Evolutionary conservation across 2,888 invertebrate species (phyloP).

Genomic region (Embidobia sp.): DNA sequence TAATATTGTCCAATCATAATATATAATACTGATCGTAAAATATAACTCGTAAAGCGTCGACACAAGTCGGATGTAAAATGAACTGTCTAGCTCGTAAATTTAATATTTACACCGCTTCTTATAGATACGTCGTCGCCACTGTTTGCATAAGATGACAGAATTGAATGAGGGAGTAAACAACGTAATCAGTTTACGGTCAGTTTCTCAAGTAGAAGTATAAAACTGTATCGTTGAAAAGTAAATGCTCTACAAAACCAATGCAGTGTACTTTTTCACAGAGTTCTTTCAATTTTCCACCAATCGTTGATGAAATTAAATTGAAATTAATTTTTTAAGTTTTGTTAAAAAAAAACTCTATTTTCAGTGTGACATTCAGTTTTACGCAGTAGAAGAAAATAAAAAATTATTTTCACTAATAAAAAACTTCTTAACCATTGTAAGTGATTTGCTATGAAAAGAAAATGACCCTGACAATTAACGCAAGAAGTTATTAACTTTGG

Average conservation of each 20-base stretch:
- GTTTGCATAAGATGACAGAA: slow-evolving; percentile 40
- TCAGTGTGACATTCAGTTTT: too few species aligned
- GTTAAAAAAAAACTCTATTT: too few species aligned
- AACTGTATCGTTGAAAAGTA: slow-evolving; percentile 4
- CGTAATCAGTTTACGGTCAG: slow-evolving; percentile 42
- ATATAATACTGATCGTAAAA: slow-evolving; percentile 32
- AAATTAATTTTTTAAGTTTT: too few species aligned
- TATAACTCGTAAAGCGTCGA: slow-evolving; percentile 26
- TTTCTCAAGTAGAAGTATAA: slow-evolving; percentile 13
- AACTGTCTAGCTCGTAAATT: slow-evolving; percentile 25
- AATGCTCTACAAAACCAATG: neutral
- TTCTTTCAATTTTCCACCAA: neutral
- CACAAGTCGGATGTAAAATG: slow-evolving; percentile 11
- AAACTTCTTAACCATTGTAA: too few species aligned
- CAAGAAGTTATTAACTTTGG: neutral
- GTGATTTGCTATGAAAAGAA: neutral
- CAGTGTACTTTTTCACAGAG: neutral
- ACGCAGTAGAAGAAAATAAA: too few species aligned
- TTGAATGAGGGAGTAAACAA: slow-evolving; percentile 33
- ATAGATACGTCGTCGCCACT: slow-evolving; percentile 2
- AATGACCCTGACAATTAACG: neutral
- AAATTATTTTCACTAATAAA: too few species aligned
- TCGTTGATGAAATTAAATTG: too few species aligned
- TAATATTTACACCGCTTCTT: slow-evolving; percentile 32
- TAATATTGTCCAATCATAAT: slow-evolving; percentile 21